phyloP scores from a whole-genome alignment of 1,140 invertebrate species.

The Zophobas morio region DNA sequence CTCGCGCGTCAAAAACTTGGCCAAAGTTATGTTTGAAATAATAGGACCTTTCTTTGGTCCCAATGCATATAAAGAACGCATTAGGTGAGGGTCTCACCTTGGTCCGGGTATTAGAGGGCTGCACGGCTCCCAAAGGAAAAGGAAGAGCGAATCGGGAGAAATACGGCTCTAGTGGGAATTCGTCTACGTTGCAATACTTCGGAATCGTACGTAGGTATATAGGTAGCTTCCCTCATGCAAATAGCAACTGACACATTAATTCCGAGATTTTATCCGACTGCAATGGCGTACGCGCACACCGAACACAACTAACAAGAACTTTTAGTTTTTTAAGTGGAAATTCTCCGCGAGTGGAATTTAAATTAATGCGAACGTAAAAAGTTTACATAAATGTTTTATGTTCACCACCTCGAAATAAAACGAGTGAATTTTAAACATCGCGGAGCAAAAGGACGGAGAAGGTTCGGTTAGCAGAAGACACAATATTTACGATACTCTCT shows the following conservation, averaged over 20 bases:
- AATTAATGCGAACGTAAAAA: not conserved
- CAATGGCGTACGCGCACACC: too few relatives aligned
- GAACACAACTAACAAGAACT: too few relatives aligned
- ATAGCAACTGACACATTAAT: not conserved
- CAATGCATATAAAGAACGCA: conserved; percentile 58
- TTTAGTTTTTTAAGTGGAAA: not conserved
- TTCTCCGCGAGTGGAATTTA: not conserved
- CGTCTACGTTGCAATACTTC: conserved; percentile 45
- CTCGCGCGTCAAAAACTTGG: conserved; percentile 1
- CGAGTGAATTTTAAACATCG: conserved; percentile 30
- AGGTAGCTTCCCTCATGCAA: conserved; percentile 11
- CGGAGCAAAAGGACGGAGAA: conserved; percentile 2
- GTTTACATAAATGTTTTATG: not conserved
- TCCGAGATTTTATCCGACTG: not conserved
- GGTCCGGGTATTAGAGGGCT: conserved; percentile 46
- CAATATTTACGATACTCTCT: conserved; percentile 33
- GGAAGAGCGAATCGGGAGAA: conserved; percentile 53
- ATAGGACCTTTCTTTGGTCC: conserved; percentile 47
- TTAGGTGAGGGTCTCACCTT: conserved; percentile 53
- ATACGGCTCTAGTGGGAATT: conserved; percentile 53
- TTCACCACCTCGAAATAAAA: conserved; percentile 8
- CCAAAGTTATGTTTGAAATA: conserved; percentile 46
- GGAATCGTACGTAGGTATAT: conserved; percentile 8
- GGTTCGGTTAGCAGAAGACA: conserved; percentile 20
- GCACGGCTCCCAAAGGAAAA: conserved; percentile 46